Conservation (phyloP, 2,888 invertebrate species). For the Catocala sponsa region DNA sequence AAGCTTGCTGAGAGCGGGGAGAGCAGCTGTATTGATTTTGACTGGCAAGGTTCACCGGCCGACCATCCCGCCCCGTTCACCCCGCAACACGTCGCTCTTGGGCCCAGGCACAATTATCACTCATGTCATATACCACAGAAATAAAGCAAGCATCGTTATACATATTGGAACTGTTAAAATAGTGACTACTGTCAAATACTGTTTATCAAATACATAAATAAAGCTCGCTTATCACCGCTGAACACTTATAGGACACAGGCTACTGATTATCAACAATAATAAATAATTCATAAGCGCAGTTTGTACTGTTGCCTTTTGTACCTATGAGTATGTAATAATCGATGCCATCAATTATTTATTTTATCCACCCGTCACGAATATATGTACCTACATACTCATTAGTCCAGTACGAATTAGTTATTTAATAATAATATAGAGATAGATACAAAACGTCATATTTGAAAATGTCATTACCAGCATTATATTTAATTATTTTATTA, state of each 20-base stretch:
- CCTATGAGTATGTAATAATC: conserved; percentile 7
- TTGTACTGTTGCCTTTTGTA: neutral
- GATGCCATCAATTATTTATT: conserved; percentile 26
- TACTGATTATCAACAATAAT: conserved; percentile 13
- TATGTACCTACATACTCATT: too few relatives aligned
- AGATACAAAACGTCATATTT: too few relatives aligned
- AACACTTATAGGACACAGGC: neutral
- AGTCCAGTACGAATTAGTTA: too few relatives aligned
- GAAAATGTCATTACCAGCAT: too few relatives aligned
- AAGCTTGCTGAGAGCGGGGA: conserved; percentile 73
- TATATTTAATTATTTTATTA: too few relatives aligned
- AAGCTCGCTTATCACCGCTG: neutral
- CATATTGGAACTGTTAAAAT: neutral
- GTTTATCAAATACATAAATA: neutral
- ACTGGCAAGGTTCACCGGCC: conserved; percentile 82
- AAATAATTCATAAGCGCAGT: conserved; percentile 13
- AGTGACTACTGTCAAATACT: neutral
- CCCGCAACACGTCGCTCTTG: conserved; percentile 57
- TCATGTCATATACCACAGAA: conserved; percentile 12
- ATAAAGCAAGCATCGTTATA: neutral
- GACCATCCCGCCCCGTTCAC: conserved; percentile 62
- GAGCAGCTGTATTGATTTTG: conserved; percentile 89
- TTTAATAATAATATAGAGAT: too few relatives aligned
- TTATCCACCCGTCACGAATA: conserved; percentile 16
- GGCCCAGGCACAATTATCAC: conserved; percentile 43